Conservation (phyloP, 2,113 vertebrate genomes). For the Acrocephalus arundinaceus region DNA sequence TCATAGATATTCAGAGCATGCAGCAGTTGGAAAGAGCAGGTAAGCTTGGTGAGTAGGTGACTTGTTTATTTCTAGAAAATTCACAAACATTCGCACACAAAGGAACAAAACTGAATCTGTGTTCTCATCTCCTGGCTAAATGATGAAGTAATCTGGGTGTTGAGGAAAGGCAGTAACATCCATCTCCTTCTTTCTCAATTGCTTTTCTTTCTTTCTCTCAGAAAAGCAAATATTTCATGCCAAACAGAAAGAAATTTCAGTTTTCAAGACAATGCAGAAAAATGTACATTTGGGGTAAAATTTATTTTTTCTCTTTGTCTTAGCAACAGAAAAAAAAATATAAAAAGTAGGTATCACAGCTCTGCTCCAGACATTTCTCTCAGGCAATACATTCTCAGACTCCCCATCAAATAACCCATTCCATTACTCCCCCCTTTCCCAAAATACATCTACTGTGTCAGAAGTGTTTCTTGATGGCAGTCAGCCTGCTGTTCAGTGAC, state of each 20-base stretch:
- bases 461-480: not conserved
- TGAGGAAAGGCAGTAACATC: slow-evolving; percentile 23
- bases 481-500: not conserved
- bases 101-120: not conserved
- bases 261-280: not conserved
- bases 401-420: not conserved
- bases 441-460: slow-evolving; percentile 1
- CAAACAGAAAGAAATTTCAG: not conserved
- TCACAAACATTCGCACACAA: not conserved
- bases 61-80: slow-evolving; percentile 7
- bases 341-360: not conserved
- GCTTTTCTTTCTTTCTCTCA: not conserved
- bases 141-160: not conserved
- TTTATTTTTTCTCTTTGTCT: not conserved
- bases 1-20: not conserved
- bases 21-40: rapidly evolving
- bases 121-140: not conserved
- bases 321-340: not conserved
- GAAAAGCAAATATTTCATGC: slow-evolving; percentile 31
- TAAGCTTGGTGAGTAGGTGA: not conserved
- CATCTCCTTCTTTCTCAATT: not conserved
- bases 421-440: not conserved
- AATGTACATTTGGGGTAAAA: not conserved
- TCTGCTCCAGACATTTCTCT: not conserved
- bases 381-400: not conserved